Percentiles rank a stretch among this genome's conserved stretches.
Conservation (phyloP, 2,888 invertebrate genomes). For the Eupithecia subumbrata region DNA sequence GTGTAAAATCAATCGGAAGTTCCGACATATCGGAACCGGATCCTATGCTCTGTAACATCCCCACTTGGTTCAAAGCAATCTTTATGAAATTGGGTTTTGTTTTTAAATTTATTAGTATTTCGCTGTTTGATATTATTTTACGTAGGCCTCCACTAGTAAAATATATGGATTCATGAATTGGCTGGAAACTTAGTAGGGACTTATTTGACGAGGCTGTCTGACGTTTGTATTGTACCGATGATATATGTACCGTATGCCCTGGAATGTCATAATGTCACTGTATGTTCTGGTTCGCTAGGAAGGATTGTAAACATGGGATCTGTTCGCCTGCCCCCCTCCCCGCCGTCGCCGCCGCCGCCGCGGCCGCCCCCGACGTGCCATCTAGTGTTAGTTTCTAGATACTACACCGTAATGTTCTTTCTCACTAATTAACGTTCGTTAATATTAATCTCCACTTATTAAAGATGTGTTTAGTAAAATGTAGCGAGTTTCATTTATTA, state of each 20-base stretch:
- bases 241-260: neutral
- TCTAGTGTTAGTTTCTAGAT: constrained; percentile 37
- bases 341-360: constrained; percentile 12
- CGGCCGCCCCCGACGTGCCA: constrained; percentile 47
- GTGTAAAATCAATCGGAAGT: too few species aligned
- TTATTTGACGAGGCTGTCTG: too few species aligned
- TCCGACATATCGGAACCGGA: too few species aligned
- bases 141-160: too few species aligned
- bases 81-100: too few species aligned
- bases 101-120: too few species aligned
- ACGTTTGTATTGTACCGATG: too few species aligned
- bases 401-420: constrained; percentile 41
- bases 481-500: neutral
- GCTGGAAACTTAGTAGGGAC: too few species aligned
- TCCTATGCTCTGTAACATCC: neutral
- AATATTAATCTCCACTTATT: neutral
- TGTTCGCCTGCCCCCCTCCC: neutral
- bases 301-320: neutral
- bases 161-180: too few species aligned
- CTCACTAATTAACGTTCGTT: constrained; percentile 45
- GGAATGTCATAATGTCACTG: neutral
- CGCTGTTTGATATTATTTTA: too few species aligned
- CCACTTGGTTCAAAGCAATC: too few species aligned
- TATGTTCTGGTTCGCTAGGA: neutral
- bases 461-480: constrained; percentile 3